phyloP scores from a whole-genome alignment of 2,888 invertebrate genomes.

The Celastrina argiolus region DNA sequence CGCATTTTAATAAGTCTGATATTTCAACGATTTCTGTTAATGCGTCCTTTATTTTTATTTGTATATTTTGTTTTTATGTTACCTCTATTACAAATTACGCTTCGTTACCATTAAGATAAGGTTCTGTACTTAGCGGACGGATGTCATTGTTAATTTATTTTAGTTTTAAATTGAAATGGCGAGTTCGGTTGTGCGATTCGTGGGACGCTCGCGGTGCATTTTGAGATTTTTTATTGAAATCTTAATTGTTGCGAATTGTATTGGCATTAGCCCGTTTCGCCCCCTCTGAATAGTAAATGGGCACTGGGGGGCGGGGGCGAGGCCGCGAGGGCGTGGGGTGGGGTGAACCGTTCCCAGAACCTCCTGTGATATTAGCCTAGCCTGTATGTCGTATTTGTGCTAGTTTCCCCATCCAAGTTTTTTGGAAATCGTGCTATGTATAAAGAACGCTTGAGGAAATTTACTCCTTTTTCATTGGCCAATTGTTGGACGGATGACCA shows the following conservation, averaged over 20 bases:
- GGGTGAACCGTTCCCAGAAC: slow-evolving; percentile 73
- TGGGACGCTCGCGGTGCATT: slow-evolving; percentile 34
- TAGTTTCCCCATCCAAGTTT: slow-evolving; percentile 67
- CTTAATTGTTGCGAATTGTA: slow-evolving; percentile 74
- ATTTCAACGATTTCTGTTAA: slow-evolving; percentile 48
- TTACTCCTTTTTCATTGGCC: slow-evolving; percentile 58
- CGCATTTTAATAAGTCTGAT: slow-evolving; percentile 64
- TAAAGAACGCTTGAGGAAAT: slow-evolving; percentile 53
- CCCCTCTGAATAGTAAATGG: slow-evolving; percentile 73
- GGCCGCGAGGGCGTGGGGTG: slow-evolving; percentile 40
- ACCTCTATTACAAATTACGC: slow-evolving; percentile 54
- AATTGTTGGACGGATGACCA: slow-evolving; percentile 62
- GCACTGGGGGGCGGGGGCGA: slow-evolving; percentile 43
- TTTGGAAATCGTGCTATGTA: slow-evolving; percentile 67
- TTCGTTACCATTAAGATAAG: slow-evolving; percentile 63
- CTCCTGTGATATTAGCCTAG: slow-evolving; percentile 78
- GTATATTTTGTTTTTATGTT: slow-evolving; percentile 47
- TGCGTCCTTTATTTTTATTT: slow-evolving; percentile 50
- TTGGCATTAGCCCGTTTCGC: slow-evolving; percentile 65
- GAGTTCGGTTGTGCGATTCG: slow-evolving; percentile 44
- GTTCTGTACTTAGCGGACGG: slow-evolving; percentile 43
- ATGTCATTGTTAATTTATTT: slow-evolving; percentile 40
- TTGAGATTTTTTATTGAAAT: slow-evolving; percentile 64
- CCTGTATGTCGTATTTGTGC: slow-evolving; percentile 76
- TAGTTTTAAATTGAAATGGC: slow-evolving; percentile 34